phyloP scores from a whole-genome alignment of 2,113 vertebrate species.

The Spermophilus dauricus region DNA sequence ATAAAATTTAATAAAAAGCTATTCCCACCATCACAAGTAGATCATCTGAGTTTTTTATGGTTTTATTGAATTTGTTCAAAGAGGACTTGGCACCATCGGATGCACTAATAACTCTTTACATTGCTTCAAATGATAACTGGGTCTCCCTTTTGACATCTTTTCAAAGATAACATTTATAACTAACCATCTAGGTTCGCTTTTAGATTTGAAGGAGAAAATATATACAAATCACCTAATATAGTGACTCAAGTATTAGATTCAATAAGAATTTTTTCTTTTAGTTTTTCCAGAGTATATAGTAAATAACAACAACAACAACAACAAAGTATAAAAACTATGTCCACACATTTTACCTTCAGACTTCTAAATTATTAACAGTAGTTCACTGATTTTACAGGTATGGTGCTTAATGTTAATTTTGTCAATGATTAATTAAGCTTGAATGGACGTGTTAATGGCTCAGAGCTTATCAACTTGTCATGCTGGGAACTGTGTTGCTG shows the following conservation, averaged over 20 bases:
- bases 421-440: background rate
- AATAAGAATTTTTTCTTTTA: background rate
- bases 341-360: background rate
- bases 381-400: background rate
- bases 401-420: background rate
- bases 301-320: too few species aligned
- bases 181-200: background rate
- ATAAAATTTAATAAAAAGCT: conserved; percentile 43
- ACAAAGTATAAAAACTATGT: background rate
- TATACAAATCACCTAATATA: background rate
- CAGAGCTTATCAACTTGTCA: background rate
- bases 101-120: background rate
- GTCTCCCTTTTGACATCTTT: background rate
- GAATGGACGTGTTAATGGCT: background rate
- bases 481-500: background rate
- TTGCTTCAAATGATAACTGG: background rate
- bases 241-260: background rate
- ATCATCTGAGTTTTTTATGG: background rate
- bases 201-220: background rate
- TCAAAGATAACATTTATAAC: background rate
- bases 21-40: background rate
- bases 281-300: background rate
- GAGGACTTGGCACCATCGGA: background rate
- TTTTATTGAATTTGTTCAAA: conserved; percentile 33
- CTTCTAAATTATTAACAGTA: background rate